Evolutionary conservation across 1,140 invertebrate species (phyloP).

Genomic region (Cotesia vestalis): DNA sequence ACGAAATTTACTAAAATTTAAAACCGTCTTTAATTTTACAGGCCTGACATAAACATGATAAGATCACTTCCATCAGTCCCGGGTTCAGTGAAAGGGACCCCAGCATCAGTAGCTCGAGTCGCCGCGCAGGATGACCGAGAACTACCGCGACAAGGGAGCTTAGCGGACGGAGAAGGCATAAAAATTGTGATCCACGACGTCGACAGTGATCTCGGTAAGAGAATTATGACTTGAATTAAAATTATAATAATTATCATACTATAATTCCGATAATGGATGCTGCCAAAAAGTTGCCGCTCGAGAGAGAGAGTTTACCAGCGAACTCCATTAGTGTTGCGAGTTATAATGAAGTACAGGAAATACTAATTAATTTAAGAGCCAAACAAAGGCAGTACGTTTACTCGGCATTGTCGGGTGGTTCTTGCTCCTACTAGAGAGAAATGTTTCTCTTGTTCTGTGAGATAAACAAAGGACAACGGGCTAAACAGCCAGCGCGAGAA

Average conservation of each 20-base stretch:
- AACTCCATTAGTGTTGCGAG: background rate
- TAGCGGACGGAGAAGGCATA: slow-evolving; percentile 89
- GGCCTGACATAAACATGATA: slow-evolving; percentile 78
- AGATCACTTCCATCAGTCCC: slow-evolving; percentile 65
- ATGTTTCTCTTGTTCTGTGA: background rate
- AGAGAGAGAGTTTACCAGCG: background rate
- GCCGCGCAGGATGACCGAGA: slow-evolving; percentile 69
- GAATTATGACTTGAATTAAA: slow-evolving; percentile 4
- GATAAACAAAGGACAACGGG: too few species aligned
- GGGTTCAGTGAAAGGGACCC: slow-evolving; percentile 65
- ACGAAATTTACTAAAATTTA: background rate
- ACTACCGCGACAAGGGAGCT: slow-evolving; percentile 76
- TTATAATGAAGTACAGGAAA: slow-evolving; percentile 14
- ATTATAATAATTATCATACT: background rate
- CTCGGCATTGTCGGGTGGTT: background rate
- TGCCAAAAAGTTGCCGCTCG: background rate
- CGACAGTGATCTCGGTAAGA: slow-evolving; percentile 71
- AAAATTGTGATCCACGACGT: slow-evolving; percentile 93
- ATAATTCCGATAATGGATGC: background rate
- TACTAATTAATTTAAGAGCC: slow-evolving; percentile 19
- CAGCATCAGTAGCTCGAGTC: slow-evolving; percentile 66
- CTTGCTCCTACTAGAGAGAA: background rate
- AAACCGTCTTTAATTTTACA: slow-evolving; percentile 54
- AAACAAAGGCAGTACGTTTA: slow-evolving; percentile 2
- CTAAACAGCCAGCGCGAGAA: too few species aligned